Base-by-base conservation (phyloP, 2,113 vertebrate species). In the Romanogobio albipinnatus region DNA sequence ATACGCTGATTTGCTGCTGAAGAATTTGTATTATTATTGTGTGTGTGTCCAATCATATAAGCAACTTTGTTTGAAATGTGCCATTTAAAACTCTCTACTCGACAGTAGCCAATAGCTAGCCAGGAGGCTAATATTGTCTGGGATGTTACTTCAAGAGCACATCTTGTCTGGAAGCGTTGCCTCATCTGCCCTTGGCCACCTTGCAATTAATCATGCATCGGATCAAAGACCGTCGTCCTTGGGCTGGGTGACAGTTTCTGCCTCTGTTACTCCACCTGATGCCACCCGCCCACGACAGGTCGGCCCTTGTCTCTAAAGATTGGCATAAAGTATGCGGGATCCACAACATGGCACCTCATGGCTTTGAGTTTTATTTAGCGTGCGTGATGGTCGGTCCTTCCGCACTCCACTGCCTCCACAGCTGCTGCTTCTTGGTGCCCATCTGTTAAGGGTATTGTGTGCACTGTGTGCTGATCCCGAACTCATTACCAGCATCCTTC, bases 401-500 rank as follows among this genome's bases (percentile, higher is more conserved):
- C 86, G 89, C 93, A 91, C 92, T 93, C 89, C 92, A 87, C 76
- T 92, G 93, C 89, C 85, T 91, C 88, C 45, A 85, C 93, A 94
- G 92, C 92, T 95, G 94, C 86, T 93, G 89, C 89, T 91, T 93
- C 92, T 91, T 93, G 91, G 90, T 66, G 66, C 86, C 93, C 94
- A 94, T 94, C 94, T 94, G 94, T 91, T 94, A 92, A 91, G 92
- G 92, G 92, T 88, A 92, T 93, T 94, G 90, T 94, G 92, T 92
- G 88, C 88, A 91, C 90, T 91, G 86, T 86, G 83, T 73, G 88
- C 90, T 93, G 93, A 94, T 94, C 93, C 93, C 70, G 90, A 94
- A 93, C 93, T 92, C 93, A 95, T 95, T 94, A 94, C 88, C 92
- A 92, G 92, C 86, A 90, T 92, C 90, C 91, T 90, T 87, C 86